Conservation (phyloP, 2,888 invertebrate species). For the Thumatha senex region DNA sequence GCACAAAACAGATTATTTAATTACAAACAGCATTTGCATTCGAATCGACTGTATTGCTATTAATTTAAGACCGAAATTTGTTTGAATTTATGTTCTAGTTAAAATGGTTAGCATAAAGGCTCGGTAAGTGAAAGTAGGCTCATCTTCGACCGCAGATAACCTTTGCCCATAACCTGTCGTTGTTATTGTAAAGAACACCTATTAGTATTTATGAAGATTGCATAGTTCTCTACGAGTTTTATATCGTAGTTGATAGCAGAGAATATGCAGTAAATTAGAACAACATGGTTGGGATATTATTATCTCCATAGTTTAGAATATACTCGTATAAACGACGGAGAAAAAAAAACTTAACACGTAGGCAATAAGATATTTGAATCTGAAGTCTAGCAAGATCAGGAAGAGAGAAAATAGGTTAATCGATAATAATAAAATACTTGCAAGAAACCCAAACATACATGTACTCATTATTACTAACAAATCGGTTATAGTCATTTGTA, state of each 20-base stretch:
- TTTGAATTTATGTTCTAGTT: neutral
- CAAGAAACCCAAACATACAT: too few species aligned
- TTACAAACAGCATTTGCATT: constrained; percentile 28
- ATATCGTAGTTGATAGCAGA: constrained; percentile 21
- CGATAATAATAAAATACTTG: too few species aligned
- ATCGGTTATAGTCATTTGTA: too few species aligned
- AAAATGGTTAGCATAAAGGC: constrained; percentile 37
- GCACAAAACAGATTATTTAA: constrained; percentile 43
- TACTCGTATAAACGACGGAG: too few species aligned
- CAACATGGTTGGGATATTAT: neutral
- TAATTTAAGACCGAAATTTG: constrained; percentile 9
- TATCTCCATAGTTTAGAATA: neutral
- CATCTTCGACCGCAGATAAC: constrained; percentile 73
- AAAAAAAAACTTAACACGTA: too few species aligned
- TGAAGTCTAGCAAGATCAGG: too few species aligned
- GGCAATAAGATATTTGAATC: too few species aligned
- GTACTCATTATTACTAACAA: too few species aligned
- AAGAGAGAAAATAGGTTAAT: too few species aligned
- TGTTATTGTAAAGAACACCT: constrained; percentile 69
- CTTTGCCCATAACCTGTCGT: constrained; percentile 71
- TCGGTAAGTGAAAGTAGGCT: constrained; percentile 72
- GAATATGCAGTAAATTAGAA: constrained; percentile 20
- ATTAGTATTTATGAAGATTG: constrained; percentile 53
- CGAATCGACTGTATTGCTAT: neutral
- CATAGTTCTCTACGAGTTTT: constrained; percentile 34